A percentile compares a stretch with the other conserved stretches of the same genome.
These are phyloP conservation scores for Sebastes matsubarae DNA, from an alignment of 2,797 vertebrate species.

Conservation along the genomic window DNA sequence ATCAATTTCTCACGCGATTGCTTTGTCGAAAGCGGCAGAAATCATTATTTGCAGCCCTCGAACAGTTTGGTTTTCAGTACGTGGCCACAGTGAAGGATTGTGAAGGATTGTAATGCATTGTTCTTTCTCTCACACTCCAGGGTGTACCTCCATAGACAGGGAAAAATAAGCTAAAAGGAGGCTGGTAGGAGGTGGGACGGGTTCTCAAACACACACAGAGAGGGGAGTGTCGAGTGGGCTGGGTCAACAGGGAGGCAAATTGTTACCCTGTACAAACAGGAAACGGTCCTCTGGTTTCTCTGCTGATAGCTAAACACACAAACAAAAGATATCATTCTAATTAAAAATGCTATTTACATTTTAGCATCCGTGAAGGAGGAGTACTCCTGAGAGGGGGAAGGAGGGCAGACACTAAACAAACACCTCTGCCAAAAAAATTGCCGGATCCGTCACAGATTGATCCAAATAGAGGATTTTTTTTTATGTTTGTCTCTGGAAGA, in stretches of 20 bases:
- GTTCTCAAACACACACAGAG: slow-evolving; percentile 22
- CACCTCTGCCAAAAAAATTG: slow-evolving; percentile 51
- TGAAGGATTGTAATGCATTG: neutral
- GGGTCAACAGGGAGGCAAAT: slow-evolving; percentile 52
- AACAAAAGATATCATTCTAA: slow-evolving; percentile 56
- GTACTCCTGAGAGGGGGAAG: slow-evolving; percentile 28
- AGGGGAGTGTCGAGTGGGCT: slow-evolving; percentile 30
- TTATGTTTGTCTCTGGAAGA: slow-evolving; percentile 35
- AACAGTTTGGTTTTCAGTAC: neutral
- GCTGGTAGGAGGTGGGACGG: slow-evolving; percentile 38
- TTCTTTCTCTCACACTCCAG: slow-evolving; percentile 1
- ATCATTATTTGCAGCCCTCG: neutral
- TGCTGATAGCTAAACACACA: slow-evolving; percentile 29
- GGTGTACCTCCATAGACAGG: slow-evolving; percentile 6
- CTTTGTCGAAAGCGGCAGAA: neutral
- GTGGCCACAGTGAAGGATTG: neutral
- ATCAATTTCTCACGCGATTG: neutral
- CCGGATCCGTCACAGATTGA: slow-evolving; percentile 38
- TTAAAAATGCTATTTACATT: slow-evolving; percentile 70
- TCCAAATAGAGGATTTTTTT: slow-evolving; percentile 48
- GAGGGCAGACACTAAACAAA: slow-evolving; percentile 61
- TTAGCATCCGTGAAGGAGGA: slow-evolving; percentile 17
- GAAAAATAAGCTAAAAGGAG: slow-evolving; percentile 22
- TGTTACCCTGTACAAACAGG: slow-evolving; percentile 41
- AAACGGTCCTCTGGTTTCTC: slow-evolving; percentile 10